Evolutionary conservation across 30 jellyfish, hydroid and myxozoan genomes (phyloP).

Genomic region (Hydra vulgaris): DNA sequence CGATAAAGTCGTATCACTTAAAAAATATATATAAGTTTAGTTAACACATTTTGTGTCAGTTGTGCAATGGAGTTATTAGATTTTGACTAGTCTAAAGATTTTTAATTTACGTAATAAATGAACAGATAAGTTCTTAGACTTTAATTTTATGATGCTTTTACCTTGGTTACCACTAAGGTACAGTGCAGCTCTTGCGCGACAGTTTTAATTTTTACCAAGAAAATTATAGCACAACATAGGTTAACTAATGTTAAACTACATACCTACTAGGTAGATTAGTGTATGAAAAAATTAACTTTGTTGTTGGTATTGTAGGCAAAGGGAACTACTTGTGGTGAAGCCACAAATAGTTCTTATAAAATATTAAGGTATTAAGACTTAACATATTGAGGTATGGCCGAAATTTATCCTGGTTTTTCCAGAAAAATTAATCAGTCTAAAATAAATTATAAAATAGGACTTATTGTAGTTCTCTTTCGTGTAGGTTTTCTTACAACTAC

Average conservation of each 20-base stretch:
- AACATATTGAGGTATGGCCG: too few species aligned
- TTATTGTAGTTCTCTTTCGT: too few species aligned
- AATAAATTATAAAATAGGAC: too few species aligned
- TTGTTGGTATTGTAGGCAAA: too few species aligned
- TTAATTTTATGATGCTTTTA: background rate
- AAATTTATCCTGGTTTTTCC: background rate
- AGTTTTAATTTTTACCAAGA: background rate
- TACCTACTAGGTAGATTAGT: background rate
- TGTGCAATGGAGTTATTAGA: background rate
- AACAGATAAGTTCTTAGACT: background rate
- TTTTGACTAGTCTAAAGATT: background rate
- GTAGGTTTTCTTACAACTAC: too few species aligned
- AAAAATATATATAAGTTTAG: too few species aligned
- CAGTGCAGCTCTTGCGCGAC: background rate
- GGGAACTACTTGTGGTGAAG: too few species aligned
- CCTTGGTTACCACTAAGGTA: background rate
- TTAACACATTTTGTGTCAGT: background rate
- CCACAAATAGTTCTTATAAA: too few species aligned
- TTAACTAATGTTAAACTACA: background rate
- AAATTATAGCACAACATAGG: background rate
- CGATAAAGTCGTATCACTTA: background rate
- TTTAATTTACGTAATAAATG: background rate
- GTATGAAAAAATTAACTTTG: background rate
- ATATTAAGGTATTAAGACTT: too few species aligned
- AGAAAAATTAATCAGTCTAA: too few species aligned